Evolutionary conservation across 2,113 vertebrate genomes (phyloP), one percentile per base, ranked within the genome.

Genomic region (Phaetusa simplex): DNA sequence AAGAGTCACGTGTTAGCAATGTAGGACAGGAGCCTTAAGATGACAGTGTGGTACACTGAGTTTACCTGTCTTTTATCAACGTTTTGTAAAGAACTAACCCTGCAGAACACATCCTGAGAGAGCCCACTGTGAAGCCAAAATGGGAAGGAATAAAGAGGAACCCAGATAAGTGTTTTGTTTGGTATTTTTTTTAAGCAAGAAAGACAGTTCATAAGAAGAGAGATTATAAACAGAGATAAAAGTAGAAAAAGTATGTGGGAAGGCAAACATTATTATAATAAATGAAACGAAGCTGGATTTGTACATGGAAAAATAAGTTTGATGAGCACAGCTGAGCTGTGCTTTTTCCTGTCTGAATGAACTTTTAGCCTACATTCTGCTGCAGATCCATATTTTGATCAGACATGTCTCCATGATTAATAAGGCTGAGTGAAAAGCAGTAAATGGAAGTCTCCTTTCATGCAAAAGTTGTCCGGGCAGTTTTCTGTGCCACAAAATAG

Each of bases 211-310:
- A 58, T 78, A 29, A 92, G 65, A 87, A 74, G 88, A 91, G 49
- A 86, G 56, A 95, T 85, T 76, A n/a, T 76, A 91, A 93, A 82
- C 79, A 59, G n/a, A 88, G 79, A 96, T 72, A 80, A 72, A 76
- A 76, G 81, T 38, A 91, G 61, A 42, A 59, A 61, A 74, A 90
- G 36, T 50, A 90, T 58, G 47, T 86, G 66, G 66, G 66, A 93
- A 93, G 34, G 66, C 64, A 93, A 92, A 69, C 13, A 59, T 83
- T 36, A 34, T 93, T 90, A 32, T 62, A 92, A 77, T 12, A 88
- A 93, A 92, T 86, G 12, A 92, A 91, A 91, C 14, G 61, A 89
- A 94, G 50, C 26, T 77, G 62, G 45, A 82, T 53, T 67, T 93
- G 66, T 29, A 43, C 52, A 58, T n/a, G 66, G 64, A 88, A 89